Evolutionary conservation across 2,797 vertebrate genomes (phyloP).

Genomic region (Balearica regulorum): DNA sequence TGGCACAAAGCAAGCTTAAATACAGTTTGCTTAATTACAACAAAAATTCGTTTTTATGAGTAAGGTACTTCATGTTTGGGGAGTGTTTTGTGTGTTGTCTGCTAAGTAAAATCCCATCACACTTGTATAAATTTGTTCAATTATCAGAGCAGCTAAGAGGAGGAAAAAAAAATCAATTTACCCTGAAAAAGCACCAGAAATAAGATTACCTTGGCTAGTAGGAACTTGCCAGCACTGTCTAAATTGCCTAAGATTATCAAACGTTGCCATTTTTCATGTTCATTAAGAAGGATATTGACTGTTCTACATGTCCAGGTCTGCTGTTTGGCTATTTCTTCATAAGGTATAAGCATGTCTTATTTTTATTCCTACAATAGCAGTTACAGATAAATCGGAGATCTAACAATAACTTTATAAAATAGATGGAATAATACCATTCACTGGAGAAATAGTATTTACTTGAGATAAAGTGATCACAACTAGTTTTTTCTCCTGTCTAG

Average conservation of each 20-base stretch:
- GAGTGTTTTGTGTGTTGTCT: slow-evolving; percentile 69
- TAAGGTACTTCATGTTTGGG: slow-evolving; percentile 61
- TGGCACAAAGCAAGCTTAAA: slow-evolving; percentile 63
- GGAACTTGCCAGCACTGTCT: slow-evolving; percentile 61
- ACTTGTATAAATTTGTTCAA: slow-evolving; percentile 80
- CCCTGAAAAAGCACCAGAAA: slow-evolving; percentile 74
- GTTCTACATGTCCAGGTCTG: slow-evolving; percentile 25
- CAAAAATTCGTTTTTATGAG: slow-evolving; percentile 74
- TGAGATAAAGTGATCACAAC: slow-evolving; percentile 39
- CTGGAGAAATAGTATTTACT: slow-evolving; percentile 38
- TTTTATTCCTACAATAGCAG: slow-evolving; percentile 12
- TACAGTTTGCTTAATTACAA: slow-evolving; percentile 77
- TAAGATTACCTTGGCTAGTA: slow-evolving; percentile 71
- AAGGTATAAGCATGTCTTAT: background rate
- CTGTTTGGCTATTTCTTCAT: slow-evolving; percentile 43
- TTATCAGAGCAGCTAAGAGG: slow-evolving; percentile 78
- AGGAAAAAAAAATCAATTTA: slow-evolving; percentile 69
- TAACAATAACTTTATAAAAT: slow-evolving; percentile 32
- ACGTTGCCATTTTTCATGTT: slow-evolving; percentile 52
- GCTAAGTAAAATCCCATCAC: slow-evolving; percentile 73
- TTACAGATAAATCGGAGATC: slow-evolving; percentile 14
- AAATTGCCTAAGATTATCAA: slow-evolving; percentile 69
- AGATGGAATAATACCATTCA: slow-evolving; percentile 10
- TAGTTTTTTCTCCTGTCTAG: slow-evolving; percentile 21
- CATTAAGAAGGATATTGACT: slow-evolving; percentile 39